Percentiles rank a stretch among this genome's conserved stretches.
Evolutionary conservation across 2,888 invertebrate species (phyloP).

Genomic region (Ypsolopha scabrella): DNA sequence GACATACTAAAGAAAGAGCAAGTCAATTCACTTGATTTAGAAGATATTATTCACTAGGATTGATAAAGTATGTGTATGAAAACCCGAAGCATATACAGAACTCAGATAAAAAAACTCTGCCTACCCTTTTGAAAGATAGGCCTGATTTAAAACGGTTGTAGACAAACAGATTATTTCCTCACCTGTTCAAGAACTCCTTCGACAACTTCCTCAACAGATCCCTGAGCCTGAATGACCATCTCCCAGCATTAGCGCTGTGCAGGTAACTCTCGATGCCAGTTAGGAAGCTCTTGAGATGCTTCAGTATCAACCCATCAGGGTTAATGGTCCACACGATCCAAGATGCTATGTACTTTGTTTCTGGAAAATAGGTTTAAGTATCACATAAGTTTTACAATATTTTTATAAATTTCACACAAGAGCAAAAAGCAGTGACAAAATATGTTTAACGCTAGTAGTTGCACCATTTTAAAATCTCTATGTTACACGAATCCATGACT

Average conservation of each 20-base stretch:
- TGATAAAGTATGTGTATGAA: no score
- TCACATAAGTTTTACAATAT: no score
- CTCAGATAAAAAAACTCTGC: no score
- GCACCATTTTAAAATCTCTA: no score
- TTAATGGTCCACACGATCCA: conserved; percentile 76
- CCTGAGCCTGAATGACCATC: conserved; percentile 79
- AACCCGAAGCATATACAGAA: no score
- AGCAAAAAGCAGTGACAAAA: no score
- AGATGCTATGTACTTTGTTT: conserved; percentile 58
- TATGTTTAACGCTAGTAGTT: no score
- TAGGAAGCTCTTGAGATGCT: conserved; percentile 83
- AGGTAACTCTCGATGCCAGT: conserved; percentile 87
- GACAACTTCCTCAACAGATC: conserved; percentile 78
- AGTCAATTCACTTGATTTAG: no score
- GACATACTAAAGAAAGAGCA: not conserved
- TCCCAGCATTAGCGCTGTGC: conserved; percentile 89
- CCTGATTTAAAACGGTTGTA: not conserved
- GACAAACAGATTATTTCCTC: conserved; percentile 4
- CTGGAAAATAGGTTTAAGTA: conserved; percentile 17
- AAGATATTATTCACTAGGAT: no score
- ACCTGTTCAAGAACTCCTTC: conserved; percentile 73
- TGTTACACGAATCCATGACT: no score
- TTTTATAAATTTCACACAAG: no score
- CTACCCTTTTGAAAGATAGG: no score
- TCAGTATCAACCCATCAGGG: conserved; percentile 75